Evolutionary conservation across 2,113 vertebrate genomes (phyloP), one percentile per base, ranked within the genome.

Genomic region (cattle (Bos taurus)): DNA sequence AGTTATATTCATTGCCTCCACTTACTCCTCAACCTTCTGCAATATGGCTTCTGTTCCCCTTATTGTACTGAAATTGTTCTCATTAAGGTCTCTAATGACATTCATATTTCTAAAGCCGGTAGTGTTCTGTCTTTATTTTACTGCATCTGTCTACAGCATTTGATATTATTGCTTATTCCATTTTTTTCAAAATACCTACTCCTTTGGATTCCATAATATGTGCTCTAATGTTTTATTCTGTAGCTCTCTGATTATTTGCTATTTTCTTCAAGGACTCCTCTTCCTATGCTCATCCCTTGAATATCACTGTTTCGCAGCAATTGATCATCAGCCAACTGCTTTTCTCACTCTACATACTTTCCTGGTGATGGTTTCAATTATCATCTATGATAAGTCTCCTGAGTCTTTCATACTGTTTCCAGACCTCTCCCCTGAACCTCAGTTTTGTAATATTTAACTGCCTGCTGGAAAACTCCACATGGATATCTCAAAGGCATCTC

Each of bases 1-100:
- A 96, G 48, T 93, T 88, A 88, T 67, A 88, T 85, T 94, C 48
- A 67, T 96, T 94, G 82, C 40, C 14, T 93, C 48, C 43, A 57
- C 77, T 95, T 94, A 74, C 80, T 97, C 84, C 26, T 89, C 86
- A 95, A 43, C 40, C 81, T 95, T 96, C 86, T 88, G n/a, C 30
- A 92, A 1, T 95, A 62, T 81, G 85, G 88, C 74, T 48, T 95
- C 88, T 95, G 71, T 23, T 87, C 33, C 13, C 78, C 62, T 95
- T 96, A 82, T 96, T 97, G 96, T 88, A 95, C 60, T 90, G 92
- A 97, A 97, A 94, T 89, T 83, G 50, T 94, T 96, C 92, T 96
- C 90, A 96, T 89, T 96, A 92, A 92, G 50, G 80, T 87, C 71
- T 95, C 67, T 91, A 91, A 97, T 97, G 82, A 96, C 82, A 64